Percentiles rank a stretch among this genome's conserved stretches.
Conservation (phyloP, 2,888 invertebrate genomes). For the Trichopria drosophilae region DNA sequence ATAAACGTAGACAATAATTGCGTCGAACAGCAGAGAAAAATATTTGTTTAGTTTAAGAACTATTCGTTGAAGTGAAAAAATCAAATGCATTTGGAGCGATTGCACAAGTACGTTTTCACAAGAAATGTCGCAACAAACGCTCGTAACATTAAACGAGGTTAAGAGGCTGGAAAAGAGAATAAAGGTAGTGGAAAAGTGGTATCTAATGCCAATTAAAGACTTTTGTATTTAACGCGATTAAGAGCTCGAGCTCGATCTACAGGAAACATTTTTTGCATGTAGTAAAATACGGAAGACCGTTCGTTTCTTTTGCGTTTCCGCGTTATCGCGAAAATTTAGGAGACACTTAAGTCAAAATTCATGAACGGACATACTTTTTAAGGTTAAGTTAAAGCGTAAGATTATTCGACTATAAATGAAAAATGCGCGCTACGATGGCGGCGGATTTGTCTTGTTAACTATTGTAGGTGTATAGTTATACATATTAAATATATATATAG, state of each 20-base stretch:
- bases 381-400: slow-evolving; percentile 49
- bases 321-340: slow-evolving; percentile 22
- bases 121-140: too few species aligned
- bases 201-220: slow-evolving; percentile 20
- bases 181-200: slow-evolving; percentile 11
- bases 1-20: too few species aligned
- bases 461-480: slow-evolving; percentile 54
- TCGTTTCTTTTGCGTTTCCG: slow-evolving; percentile 33
- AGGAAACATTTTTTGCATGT: slow-evolving; percentile 10
- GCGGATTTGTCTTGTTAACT: slow-evolving; percentile 56
- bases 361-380: slow-evolving; percentile 41
- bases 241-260: slow-evolving; percentile 12
- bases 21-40: too few species aligned
- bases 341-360: too few species aligned
- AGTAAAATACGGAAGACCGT: slow-evolving; percentile 24
- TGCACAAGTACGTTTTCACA: too few species aligned
- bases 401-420: slow-evolving; percentile 44
- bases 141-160: too few species aligned
- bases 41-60: too few species aligned
- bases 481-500: slow-evolving; percentile 38
- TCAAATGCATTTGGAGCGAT: too few species aligned
- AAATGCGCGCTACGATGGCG: slow-evolving; percentile 42
- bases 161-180: too few species aligned
- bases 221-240: slow-evolving; percentile 24
- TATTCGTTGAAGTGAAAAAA: too few species aligned